phyloP scores from a whole-genome alignment of 2,113 vertebrate genomes.

The Mionectes macconnelli region DNA sequence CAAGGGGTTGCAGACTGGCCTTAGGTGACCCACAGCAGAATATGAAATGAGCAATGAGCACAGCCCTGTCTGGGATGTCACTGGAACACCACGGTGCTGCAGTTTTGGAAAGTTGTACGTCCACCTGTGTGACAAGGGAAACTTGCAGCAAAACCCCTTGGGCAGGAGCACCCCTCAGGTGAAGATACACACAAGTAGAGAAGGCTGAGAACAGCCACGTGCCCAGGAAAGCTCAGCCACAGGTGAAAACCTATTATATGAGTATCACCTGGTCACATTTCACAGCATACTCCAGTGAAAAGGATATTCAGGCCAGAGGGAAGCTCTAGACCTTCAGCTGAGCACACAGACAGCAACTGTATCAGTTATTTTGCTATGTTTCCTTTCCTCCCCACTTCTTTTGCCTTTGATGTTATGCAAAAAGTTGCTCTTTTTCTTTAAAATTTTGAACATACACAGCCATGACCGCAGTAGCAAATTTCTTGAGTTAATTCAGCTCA shows the following conservation, averaged over 20 bases:
- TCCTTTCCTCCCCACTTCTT: not conserved
- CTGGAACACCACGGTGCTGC: not conserved
- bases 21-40: not conserved
- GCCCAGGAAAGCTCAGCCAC: not conserved
- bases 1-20: not conserved
- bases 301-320: not conserved
- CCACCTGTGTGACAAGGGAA: not conserved
- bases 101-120: fast-evolving
- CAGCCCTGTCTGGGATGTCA: not conserved
- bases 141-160: not conserved
- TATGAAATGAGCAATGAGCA: not conserved
- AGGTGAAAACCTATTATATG: not conserved
- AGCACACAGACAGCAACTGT: not conserved
- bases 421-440: not conserved
- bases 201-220: fast-evolving
- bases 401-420: not conserved
- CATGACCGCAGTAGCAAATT: not conserved
- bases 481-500: not conserved
- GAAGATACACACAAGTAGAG: fast-evolving
- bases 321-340: not conserved
- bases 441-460: not conserved
- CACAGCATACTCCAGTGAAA: not conserved
- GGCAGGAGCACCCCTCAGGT: not conserved
- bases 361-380: not conserved
- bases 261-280: not conserved